A percentile compares a stretch with the other conserved stretches of the same genome.
These are phyloP conservation scores for Eolophus roseicapilla DNA, from an alignment of 2,113 vertebrate genomes.

Conservation along the genomic window DNA sequence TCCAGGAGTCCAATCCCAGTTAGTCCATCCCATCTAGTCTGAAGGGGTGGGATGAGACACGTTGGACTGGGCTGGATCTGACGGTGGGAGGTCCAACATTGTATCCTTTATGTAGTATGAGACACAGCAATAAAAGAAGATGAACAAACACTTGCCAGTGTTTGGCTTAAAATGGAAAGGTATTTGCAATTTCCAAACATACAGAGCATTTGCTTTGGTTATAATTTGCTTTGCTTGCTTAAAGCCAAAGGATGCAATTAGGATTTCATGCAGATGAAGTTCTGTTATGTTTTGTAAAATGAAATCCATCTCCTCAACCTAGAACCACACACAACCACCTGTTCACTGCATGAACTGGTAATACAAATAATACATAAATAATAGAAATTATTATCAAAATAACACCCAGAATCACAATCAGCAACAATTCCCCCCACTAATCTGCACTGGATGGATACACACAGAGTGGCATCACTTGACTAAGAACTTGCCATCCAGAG, in stretches of 20 bases:
- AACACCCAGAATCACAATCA: neutral
- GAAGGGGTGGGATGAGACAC: neutral
- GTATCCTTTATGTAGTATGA: neutral
- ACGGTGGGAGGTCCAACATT: neutral
- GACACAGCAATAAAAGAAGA: neutral
- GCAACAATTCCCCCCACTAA: neutral
- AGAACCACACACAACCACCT: neutral
- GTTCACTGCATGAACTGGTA: neutral
- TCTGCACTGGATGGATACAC: neutral
- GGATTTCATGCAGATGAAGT: constrained; percentile 1
- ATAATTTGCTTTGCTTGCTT: constrained; percentile 11
- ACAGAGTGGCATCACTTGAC: neutral
- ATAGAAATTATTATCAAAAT: neutral
- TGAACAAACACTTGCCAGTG: neutral
- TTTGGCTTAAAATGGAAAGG: constrained; percentile 9
- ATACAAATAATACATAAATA: neutral
- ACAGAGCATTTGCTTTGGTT: neutral
- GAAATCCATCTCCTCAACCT: neutral
- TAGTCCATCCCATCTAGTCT: neutral
- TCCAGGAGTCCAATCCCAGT: neutral
- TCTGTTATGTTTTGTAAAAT: neutral
- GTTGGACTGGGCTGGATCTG: neutral
- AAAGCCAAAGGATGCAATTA: constrained; percentile 25
- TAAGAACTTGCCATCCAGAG: neutral
- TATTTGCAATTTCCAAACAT: neutral